Evolutionary conservation across 1,140 invertebrate genomes (phyloP).

Genomic region (Araneus ventricosus): DNA sequence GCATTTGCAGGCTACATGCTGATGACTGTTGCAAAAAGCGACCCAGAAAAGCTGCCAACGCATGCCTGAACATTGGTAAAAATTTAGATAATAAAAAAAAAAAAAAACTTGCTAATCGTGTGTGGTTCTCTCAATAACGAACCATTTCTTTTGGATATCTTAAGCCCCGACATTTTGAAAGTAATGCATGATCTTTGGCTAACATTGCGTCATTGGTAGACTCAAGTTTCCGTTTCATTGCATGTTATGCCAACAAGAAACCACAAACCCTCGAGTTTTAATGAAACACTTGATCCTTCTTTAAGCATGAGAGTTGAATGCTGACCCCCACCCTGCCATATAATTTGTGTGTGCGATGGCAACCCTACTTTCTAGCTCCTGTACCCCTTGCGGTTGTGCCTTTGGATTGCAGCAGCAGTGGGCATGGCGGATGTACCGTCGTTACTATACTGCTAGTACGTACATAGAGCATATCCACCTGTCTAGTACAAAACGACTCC

Average conservation of each 20-base stretch:
- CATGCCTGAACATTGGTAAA: too few relatives aligned
- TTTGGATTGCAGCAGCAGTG: conserved; percentile 43
- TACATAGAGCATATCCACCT: conserved; percentile 67
- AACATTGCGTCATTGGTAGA: too few relatives aligned
- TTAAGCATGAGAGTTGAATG: neutral
- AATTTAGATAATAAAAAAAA: too few relatives aligned
- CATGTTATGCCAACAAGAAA: neutral
- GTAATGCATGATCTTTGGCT: too few relatives aligned
- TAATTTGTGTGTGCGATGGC: neutral
- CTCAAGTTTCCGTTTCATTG: neutral
- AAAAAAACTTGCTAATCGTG: too few relatives aligned
- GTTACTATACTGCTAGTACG: conserved; percentile 43
- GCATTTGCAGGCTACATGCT: too few relatives aligned
- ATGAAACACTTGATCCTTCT: conserved; percentile 16
- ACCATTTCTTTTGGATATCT: too few relatives aligned
- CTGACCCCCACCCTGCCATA: neutral
- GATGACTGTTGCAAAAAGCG: too few relatives aligned
- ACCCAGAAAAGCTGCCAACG: too few relatives aligned
- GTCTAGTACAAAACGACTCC: conserved; percentile 60
- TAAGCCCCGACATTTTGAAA: too few relatives aligned
- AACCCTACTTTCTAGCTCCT: conserved; percentile 43
- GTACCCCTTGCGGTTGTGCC: conserved; percentile 53
- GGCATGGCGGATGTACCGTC: neutral
- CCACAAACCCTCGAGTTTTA: neutral
- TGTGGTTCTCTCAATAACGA: too few relatives aligned